Evolutionary conservation across 2,113 vertebrate species (phyloP).

Genomic region (Diphyllodes magnificus): DNA sequence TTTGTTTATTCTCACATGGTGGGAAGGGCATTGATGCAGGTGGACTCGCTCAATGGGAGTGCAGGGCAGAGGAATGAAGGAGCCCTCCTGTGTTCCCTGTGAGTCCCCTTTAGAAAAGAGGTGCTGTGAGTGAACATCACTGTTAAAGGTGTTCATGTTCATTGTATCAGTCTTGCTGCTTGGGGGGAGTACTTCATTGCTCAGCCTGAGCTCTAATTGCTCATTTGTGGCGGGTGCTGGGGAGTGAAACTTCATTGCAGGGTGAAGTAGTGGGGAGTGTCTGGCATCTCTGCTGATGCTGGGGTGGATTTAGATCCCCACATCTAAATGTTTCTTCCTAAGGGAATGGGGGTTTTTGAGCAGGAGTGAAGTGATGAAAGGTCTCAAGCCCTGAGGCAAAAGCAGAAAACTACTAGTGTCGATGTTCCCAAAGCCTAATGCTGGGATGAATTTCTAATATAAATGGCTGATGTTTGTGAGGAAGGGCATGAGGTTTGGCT

Average conservation of each 20-base stretch:
- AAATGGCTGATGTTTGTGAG: background rate
- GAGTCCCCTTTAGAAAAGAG: background rate
- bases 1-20: background rate
- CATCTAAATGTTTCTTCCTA: background rate
- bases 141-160: background rate
- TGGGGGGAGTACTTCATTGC: background rate
- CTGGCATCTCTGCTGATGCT: background rate
- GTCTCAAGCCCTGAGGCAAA: background rate
- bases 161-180: background rate
- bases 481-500: background rate
- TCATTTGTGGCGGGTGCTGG: background rate
- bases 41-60: background rate
- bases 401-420: background rate
- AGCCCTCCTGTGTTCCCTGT: background rate
- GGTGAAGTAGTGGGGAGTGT: background rate
- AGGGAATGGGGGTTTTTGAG: background rate
- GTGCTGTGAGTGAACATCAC: background rate
- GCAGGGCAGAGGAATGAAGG: background rate
- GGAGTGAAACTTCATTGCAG: background rate
- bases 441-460: background rate
- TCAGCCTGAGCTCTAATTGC: background rate
- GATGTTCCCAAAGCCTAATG: background rate
- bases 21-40: background rate
- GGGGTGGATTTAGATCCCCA: background rate
- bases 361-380: background rate